These are phyloP conservation scores for Meiosimyza platycephala DNA, from an alignment of 2,888 invertebrate genomes.

Conservation along the genomic window DNA sequence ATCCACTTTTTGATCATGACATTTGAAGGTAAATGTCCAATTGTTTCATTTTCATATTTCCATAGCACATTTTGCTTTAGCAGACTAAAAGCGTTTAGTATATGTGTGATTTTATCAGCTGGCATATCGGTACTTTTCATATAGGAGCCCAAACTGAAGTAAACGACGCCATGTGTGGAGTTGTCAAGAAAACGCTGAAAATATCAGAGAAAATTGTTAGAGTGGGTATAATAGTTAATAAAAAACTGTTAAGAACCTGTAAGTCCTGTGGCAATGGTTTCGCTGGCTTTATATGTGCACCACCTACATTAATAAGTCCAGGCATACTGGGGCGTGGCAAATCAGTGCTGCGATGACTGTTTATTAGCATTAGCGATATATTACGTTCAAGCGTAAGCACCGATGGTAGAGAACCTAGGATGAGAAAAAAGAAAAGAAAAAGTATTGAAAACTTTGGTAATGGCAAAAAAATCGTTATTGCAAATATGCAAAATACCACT, in stretches of 20 bases:
- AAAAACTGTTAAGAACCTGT: conserved; percentile 45
- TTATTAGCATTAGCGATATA: conserved; percentile 69
- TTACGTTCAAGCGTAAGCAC: conserved; percentile 68
- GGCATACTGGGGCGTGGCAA: conserved; percentile 67
- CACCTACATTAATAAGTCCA: conserved; percentile 63
- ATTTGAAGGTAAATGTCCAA: conserved; percentile 65
- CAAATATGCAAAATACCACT: neutral
- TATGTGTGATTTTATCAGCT: conserved; percentile 59
- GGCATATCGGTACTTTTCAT: conserved; percentile 67
- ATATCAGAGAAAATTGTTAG: neutral
- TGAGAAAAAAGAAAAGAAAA: neutral
- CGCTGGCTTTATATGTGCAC: conserved; percentile 62
- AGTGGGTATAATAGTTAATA: neutral
- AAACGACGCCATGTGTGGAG: conserved; percentile 67
- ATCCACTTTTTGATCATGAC: conserved; percentile 69
- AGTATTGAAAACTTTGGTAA: no score
- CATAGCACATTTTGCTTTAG: conserved; percentile 69
- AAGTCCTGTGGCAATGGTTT: conserved; percentile 60
- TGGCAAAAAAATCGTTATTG: no score
- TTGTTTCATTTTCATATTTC: conserved; percentile 68
- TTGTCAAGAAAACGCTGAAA: conserved; percentile 63
- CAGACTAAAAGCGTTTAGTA: conserved; percentile 67
- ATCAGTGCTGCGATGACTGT: conserved; percentile 69
- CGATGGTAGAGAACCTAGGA: conserved; percentile 61
- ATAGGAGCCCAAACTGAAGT: conserved; percentile 68